Percentiles rank a stretch among this genome's conserved stretches.
These are phyloP conservation scores for Rhinophrynus dorsalis DNA, from an alignment of 2,797 vertebrate genomes.

Conservation along the genomic window DNA sequence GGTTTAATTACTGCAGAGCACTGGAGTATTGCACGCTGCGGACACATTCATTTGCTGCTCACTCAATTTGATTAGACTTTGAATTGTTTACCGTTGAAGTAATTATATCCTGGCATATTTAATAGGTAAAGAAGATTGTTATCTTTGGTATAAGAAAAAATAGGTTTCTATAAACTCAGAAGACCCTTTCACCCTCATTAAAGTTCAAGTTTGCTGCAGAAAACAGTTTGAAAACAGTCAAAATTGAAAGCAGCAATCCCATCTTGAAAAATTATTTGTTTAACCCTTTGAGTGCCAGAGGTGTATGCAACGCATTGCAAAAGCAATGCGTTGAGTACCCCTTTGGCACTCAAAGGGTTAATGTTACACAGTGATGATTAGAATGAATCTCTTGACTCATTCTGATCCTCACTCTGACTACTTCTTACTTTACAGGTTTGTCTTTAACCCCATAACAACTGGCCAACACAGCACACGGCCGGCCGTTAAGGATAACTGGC, in stretches of 20 bases:
- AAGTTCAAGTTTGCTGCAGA: constrained; percentile 24
- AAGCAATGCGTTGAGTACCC: too few species aligned
- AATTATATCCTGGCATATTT: constrained; percentile 47
- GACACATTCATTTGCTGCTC: constrained; percentile 50
- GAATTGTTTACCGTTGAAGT: constrained; percentile 49
- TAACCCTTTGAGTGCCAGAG: too few species aligned
- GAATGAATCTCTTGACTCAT: too few species aligned
- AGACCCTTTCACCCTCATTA: constrained; percentile 16
- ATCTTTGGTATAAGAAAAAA: constrained; percentile 45
- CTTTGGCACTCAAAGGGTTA: too few species aligned
- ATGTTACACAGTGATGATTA: too few species aligned
- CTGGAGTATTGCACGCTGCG: constrained; percentile 37
- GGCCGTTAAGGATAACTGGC: too few species aligned
- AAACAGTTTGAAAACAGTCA: constrained; percentile 37
- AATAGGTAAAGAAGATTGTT: constrained; percentile 49
- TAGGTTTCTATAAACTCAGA: constrained; percentile 31
- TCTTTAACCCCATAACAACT: too few species aligned
- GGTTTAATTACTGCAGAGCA: constrained; percentile 51
- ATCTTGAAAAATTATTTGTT: too few species aligned
- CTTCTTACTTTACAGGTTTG: too few species aligned
- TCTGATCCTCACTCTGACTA: too few species aligned
- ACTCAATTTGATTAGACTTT: constrained; percentile 47
- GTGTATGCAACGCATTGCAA: too few species aligned
- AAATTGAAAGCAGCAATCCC: constrained; percentile 13
- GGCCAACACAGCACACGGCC: too few species aligned